phyloP scores from a whole-genome alignment of 2,113 vertebrate genomes.

The Salminus brasiliensis region DNA sequence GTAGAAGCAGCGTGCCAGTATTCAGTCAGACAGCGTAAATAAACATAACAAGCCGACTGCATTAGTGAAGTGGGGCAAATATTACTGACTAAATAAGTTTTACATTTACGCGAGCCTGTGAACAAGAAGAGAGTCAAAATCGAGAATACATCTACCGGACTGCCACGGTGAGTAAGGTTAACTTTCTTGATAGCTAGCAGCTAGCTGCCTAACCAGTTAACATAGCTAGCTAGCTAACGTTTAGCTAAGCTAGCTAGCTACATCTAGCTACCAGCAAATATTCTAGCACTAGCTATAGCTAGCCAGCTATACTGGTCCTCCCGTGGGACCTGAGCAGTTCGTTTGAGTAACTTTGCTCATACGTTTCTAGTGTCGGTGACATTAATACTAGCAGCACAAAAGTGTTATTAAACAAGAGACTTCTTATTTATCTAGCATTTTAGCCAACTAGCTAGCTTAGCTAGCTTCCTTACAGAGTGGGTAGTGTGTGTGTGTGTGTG shows the following conservation, averaged over 20 bases:
- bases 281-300: too few species aligned
- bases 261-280: too few species aligned
- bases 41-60: conserved; percentile 5
- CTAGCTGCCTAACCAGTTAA: conserved; percentile 48
- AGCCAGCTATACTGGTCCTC: background rate
- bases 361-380: background rate
- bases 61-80: background rate
- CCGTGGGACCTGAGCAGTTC: background rate
- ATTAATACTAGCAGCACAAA: background rate
- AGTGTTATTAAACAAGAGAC: background rate
- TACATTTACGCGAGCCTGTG: background rate
- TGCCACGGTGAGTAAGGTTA: conserved; percentile 28
- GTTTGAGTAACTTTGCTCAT: background rate
- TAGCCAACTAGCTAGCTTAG: conserved; percentile 41
- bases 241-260: background rate
- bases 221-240: background rate
- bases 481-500: too few species aligned
- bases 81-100: background rate
- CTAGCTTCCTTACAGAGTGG: background rate
- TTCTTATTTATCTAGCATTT: background rate
- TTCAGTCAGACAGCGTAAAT: conserved; percentile 30
- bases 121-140: background rate
- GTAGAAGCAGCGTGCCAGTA: background rate
- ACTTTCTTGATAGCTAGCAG: conserved; percentile 43
- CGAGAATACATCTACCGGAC: background rate